Evolutionary conservation across 2,888 invertebrate species (phyloP).

Genomic region (Neocrepidodera transversa): DNA sequence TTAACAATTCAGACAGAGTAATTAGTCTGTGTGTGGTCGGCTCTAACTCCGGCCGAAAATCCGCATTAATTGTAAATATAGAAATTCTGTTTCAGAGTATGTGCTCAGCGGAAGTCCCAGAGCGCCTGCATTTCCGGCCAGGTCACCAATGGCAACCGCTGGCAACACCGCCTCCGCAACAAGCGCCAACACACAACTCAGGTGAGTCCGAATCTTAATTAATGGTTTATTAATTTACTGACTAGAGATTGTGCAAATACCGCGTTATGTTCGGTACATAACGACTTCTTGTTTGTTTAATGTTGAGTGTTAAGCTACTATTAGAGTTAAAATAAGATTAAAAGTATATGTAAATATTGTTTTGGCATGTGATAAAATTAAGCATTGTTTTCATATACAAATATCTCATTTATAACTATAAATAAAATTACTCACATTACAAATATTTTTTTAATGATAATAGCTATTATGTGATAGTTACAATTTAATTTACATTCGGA

Average conservation of each 20-base stretch:
- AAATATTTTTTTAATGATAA: no score
- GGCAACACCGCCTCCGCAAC: constrained; percentile 41
- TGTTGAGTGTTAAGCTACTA: no score
- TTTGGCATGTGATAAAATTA: no score
- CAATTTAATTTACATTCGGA: no score
- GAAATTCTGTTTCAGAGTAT: constrained; percentile 61
- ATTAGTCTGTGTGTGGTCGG: constrained; percentile 31
- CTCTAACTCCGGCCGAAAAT: constrained; percentile 24
- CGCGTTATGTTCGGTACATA: neutral
- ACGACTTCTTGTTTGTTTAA: constrained; percentile 3
- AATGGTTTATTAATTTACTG: constrained; percentile 16
- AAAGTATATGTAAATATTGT: no score
- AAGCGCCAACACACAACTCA: constrained; percentile 55
- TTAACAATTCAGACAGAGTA: constrained; percentile 28
- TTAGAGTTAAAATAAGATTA: no score
- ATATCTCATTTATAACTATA: no score
- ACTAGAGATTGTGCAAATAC: constrained; percentile 17
- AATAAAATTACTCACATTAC: no score
- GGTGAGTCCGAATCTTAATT: constrained; percentile 58
- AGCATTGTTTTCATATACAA: no score
- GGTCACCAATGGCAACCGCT: constrained; percentile 58
- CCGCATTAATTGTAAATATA: constrained; percentile 36
- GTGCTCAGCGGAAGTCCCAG: constrained; percentile 64
- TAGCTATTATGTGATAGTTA: no score
- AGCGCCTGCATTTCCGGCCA: constrained; percentile 62